phyloP scores from a whole-genome alignment of 2,888 invertebrate species.

The Allolobophora icterica region DNA sequence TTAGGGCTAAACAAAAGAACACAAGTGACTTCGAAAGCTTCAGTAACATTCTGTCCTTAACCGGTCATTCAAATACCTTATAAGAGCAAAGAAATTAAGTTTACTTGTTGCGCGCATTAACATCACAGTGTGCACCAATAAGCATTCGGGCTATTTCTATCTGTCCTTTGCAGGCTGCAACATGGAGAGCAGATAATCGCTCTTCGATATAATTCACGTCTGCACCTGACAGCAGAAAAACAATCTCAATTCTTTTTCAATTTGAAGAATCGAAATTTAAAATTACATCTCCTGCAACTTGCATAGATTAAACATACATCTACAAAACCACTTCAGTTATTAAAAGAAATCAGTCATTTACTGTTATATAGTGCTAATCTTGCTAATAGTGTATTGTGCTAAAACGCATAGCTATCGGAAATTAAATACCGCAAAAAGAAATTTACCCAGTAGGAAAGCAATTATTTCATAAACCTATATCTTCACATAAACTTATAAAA shows the following conservation, averaged over 20 bases:
- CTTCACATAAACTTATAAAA: not conserved
- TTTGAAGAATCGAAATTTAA: not conserved
- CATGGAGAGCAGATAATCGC: slow-evolving; percentile 46
- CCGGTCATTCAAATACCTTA: too few species aligned
- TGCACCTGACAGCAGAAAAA: slow-evolving; percentile 37
- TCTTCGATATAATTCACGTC: slow-evolving; percentile 43
- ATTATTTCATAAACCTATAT: not conserved
- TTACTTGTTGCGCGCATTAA: slow-evolving; percentile 35
- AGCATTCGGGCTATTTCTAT: slow-evolving; percentile 38
- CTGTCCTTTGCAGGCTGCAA: slow-evolving; percentile 45
- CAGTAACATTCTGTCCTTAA: not conserved
- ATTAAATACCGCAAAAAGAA: not conserved
- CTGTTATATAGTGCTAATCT: not conserved
- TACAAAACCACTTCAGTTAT: not conserved
- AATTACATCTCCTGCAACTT: not conserved
- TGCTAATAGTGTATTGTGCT: not conserved
- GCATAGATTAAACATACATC: not conserved
- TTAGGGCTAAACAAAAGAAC: too few species aligned
- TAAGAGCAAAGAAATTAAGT: not conserved
- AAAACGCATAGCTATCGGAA: not conserved
- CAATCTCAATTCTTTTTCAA: not conserved
- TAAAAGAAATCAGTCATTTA: not conserved
- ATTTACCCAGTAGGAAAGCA: not conserved
- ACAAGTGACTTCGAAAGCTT: not conserved
- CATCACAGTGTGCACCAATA: slow-evolving; percentile 36